Conservation (phyloP, 2,888 invertebrate genomes). For the Globia sparganii region DNA sequence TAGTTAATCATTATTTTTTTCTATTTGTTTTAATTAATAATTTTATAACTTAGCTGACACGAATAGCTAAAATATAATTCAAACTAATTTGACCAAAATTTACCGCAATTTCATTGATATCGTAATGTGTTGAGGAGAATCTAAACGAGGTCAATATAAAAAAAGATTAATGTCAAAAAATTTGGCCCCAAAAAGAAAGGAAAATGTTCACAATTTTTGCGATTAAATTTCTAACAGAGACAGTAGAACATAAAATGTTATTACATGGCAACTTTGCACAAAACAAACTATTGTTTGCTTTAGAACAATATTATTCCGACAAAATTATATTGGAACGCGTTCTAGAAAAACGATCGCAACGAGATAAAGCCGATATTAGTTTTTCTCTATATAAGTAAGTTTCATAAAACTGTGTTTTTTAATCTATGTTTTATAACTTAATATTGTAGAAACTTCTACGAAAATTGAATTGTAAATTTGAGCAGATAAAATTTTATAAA, state of each 20-base stretch:
- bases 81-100: too few relatives aligned
- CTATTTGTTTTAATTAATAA: not conserved
- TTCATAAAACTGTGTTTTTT: conserved; percentile 15
- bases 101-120: not conserved
- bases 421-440: not conserved
- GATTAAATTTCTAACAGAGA: conserved; percentile 36
- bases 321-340: conserved; percentile 42
- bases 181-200: not conserved
- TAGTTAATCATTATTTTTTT: not conserved
- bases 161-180: not conserved
- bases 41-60: not conserved
- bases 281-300: conserved; percentile 34
- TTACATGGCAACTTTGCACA: conserved; percentile 38
- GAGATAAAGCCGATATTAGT: conserved; percentile 23
- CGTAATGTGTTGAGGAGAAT: not conserved
- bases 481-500: not conserved
- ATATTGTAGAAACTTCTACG: not conserved
- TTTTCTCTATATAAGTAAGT: conserved; percentile 24
- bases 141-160: not conserved
- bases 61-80: not conserved
- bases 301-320: conserved; percentile 46
- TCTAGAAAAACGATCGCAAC: conserved; percentile 23
- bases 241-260: conserved; percentile 45
- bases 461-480: not conserved
- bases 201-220: conserved; percentile 20